Percentiles rank a stretch among this genome's conserved stretches.
phyloP scores from a whole-genome alignment of 2,888 invertebrate species.

The Melipona bicolor region DNA sequence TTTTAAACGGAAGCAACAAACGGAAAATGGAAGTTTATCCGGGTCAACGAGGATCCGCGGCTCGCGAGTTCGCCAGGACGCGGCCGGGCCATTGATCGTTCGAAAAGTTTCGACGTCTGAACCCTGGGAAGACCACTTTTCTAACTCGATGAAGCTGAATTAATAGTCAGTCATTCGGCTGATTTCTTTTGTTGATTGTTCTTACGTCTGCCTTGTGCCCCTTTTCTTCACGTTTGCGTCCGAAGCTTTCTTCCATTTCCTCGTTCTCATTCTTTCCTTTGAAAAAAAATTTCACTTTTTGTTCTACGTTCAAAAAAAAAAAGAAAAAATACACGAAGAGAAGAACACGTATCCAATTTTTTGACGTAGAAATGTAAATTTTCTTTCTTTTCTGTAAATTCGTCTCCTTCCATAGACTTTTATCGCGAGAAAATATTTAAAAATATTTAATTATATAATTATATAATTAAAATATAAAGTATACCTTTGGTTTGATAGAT shows the following conservation, averaged over 20 bases:
- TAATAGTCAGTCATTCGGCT: constrained; percentile 56
- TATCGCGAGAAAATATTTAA: too few relatives aligned
- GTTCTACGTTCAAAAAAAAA: too few relatives aligned
- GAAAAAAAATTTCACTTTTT: too few relatives aligned
- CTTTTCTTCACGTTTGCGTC: constrained; percentile 13
- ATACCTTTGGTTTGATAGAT: background rate
- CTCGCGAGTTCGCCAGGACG: constrained; percentile 4
- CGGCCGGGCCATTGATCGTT: constrained; percentile 41
- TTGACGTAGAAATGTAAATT: too few relatives aligned
- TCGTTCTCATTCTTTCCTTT: background rate
- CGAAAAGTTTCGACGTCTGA: constrained; percentile 53
- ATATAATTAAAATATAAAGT: too few relatives aligned
- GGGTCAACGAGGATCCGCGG: constrained; percentile 20
- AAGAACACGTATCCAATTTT: too few relatives aligned
- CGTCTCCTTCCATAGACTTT: too few relatives aligned
- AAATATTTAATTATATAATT: too few relatives aligned
- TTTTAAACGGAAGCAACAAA: constrained; percentile 12
- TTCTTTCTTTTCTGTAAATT: too few relatives aligned
- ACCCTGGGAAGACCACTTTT: constrained; percentile 54
- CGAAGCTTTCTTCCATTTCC: constrained; percentile 9
- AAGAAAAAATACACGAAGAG: too few relatives aligned
- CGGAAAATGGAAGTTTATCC: constrained; percentile 40
- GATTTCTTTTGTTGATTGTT: constrained; percentile 50
- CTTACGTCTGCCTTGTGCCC: constrained; percentile 7
- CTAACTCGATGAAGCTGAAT: constrained; percentile 61